These are phyloP conservation scores for Entomobrya multifasciata DNA, from an alignment of 2,888 invertebrate species.

Conservation along the genomic window DNA sequence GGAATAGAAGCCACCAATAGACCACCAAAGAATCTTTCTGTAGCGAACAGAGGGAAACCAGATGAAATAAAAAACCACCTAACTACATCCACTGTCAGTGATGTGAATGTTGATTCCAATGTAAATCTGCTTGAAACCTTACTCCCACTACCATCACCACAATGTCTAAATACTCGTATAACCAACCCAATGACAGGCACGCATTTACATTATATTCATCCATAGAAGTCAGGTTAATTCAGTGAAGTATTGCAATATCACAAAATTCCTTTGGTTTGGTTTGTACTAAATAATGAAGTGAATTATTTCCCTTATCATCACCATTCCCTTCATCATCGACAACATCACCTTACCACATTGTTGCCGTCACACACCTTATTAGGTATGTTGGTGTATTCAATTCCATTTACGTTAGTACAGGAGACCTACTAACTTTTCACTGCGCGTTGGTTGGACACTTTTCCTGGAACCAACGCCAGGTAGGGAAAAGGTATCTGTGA, in stretches of 20 bases:
- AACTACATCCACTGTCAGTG: not conserved
- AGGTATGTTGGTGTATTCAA: not conserved
- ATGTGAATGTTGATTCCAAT: not conserved
- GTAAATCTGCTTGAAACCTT: not conserved
- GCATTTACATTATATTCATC: not conserved
- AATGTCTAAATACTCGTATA: not conserved
- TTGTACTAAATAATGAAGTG: conserved; percentile 56
- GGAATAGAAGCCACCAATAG: not conserved
- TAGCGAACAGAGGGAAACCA: not conserved
- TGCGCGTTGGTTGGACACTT: no score
- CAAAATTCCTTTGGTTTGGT: conserved; percentile 31
- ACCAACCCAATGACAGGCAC: not conserved
- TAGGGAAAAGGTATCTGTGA: no score
- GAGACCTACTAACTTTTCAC: no score
- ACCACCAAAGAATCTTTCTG: no score
- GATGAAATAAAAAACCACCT: conserved; percentile 16
- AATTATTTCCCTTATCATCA: conserved; percentile 40
- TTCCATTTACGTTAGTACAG: not conserved
- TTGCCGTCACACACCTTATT: not conserved
- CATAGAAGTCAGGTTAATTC: not conserved
- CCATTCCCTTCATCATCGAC: conserved; percentile 30
- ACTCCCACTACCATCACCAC: not conserved
- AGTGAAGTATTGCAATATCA: not conserved
- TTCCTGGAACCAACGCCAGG: not conserved
- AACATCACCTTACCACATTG: conserved; percentile 1